These are phyloP conservation scores for Cheilosia vernalis DNA, from an alignment of 2,888 invertebrate species.

Conservation along the genomic window DNA sequence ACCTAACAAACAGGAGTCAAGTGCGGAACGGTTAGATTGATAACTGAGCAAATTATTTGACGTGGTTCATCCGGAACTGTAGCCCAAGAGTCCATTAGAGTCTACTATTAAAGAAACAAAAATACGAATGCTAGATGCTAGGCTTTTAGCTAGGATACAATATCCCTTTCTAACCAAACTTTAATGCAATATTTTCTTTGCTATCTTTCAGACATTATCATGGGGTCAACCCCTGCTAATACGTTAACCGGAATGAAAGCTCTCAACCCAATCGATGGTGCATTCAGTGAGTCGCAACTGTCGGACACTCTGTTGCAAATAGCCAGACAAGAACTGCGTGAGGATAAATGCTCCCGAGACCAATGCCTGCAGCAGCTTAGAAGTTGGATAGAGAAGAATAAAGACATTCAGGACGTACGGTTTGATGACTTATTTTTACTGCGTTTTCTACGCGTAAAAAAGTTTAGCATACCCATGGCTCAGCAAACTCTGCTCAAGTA, in stretches of 20 bases:
- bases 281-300: constrained; percentile 69
- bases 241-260: not conserved
- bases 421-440: constrained; percentile 89
- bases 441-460: constrained; percentile 90
- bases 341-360: constrained; percentile 86
- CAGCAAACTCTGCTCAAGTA: constrained; percentile 91
- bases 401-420: constrained; percentile 88
- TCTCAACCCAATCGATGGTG: constrained; percentile 19
- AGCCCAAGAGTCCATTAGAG: too few species aligned
- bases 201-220: constrained; percentile 31
- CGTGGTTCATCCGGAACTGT: too few species aligned
- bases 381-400: constrained; percentile 89
- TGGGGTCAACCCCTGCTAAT: constrained; percentile 37
- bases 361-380: constrained; percentile 87
- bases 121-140: too few species aligned
- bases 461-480: constrained; percentile 91
- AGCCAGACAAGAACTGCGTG: constrained; percentile 88
- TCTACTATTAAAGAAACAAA: too few species aligned
- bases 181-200: not conserved
- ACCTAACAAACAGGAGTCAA: too few species aligned
- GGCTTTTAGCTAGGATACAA: too few species aligned
- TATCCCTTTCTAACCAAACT: not conserved
- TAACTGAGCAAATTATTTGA: too few species aligned
- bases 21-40: too few species aligned
- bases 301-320: constrained; percentile 82